Evolutionary conservation across 2,113 vertebrate genomes (phyloP).

Genomic region (Aptenodytes forsteri): DNA sequence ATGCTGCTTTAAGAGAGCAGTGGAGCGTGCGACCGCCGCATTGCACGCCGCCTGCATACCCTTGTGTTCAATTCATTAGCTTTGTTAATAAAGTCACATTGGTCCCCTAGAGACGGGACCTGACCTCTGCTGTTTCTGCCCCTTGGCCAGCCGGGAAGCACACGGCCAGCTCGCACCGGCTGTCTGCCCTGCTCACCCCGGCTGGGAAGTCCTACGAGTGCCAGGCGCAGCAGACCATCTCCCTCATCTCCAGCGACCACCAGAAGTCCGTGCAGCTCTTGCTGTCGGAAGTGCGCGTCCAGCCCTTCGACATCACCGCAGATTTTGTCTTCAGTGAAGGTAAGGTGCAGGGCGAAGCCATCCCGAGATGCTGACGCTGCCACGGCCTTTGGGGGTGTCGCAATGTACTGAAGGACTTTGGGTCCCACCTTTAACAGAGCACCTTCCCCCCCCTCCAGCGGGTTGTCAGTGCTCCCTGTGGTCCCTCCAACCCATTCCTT

Average conservation of each 20-base stretch:
- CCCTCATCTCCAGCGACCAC: constrained; percentile 89
- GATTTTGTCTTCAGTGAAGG: constrained; percentile 97
- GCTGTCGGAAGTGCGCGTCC: constrained; percentile 90
- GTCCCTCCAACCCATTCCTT: background rate
- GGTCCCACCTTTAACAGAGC: background rate
- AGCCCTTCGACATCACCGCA: constrained; percentile 93
- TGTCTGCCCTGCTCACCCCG: constrained; percentile 91
- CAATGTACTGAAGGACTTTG: background rate
- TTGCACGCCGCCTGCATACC: background rate
- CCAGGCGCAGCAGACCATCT: constrained; percentile 88
- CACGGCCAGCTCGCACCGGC: constrained; percentile 86
- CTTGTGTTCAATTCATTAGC: accelerated
- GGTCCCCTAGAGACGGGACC: accelerated
- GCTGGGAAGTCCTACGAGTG: constrained; percentile 89
- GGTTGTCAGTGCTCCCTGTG: background rate
- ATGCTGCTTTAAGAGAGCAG: background rate
- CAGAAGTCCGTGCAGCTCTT: constrained; percentile 89
- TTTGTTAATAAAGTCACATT: accelerated
- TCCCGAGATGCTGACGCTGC: accelerated
- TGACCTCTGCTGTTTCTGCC: constrained; percentile 1
- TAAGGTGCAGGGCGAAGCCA: constrained; percentile 36
- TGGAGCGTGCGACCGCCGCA: background rate
- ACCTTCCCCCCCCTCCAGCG: background rate
- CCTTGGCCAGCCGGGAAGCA: constrained; percentile 85
- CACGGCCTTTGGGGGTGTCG: accelerated